Evolutionary conservation across 2,113 vertebrate genomes (phyloP).

Genomic region (Hypanus sabinus): DNA sequence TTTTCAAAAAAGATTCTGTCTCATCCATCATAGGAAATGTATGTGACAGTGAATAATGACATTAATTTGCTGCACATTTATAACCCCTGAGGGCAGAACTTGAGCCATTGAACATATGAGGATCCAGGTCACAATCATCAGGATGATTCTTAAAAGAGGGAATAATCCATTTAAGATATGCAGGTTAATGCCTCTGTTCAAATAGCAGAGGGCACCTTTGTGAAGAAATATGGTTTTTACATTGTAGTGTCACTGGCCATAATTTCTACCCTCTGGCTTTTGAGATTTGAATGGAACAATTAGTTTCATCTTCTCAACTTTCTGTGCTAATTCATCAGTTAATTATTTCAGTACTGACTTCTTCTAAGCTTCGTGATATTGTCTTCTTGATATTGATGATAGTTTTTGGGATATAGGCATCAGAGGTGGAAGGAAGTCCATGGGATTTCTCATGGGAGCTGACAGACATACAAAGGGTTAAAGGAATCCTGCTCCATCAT

Average conservation of each 20-base stretch:
- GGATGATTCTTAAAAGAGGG: not conserved
- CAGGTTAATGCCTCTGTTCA: not conserved
- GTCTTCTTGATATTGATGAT: not conserved
- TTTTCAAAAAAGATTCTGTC: not conserved
- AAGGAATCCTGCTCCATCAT: too few relatives aligned
- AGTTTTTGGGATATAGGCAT: not conserved
- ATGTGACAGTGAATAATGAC: slow-evolving; percentile 16
- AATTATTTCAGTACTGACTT: not conserved
- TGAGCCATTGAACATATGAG: not conserved
- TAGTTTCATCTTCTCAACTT: not conserved
- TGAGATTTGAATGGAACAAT: not conserved
- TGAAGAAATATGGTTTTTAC: not conserved
- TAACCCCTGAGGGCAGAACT: not conserved
- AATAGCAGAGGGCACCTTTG: not conserved
- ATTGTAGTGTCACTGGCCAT: not conserved
- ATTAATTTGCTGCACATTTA: not conserved
- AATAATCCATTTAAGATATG: not conserved
- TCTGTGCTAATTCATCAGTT: not conserved
- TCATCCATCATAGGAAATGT: not conserved
- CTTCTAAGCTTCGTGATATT: not conserved
- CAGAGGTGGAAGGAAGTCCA: too few relatives aligned
- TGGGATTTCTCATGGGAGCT: too few relatives aligned
- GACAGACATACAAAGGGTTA: too few relatives aligned
- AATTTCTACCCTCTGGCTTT: not conserved
- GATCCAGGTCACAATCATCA: not conserved